Base-by-base conservation (phyloP, 1,140 invertebrate species). In the Euwallacea fornicatus region DNA sequence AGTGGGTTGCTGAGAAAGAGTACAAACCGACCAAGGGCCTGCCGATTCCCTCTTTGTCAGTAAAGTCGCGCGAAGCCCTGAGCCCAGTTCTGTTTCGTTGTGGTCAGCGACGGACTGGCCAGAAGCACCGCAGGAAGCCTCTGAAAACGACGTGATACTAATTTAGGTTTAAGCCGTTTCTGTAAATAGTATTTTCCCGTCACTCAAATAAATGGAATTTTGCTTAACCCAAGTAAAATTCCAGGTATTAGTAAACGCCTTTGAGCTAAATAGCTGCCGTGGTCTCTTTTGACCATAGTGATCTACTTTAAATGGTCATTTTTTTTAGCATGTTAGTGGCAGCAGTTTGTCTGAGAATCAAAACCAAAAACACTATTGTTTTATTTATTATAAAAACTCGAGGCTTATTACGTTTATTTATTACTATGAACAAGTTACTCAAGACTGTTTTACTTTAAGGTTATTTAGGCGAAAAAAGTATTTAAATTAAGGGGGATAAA, bases 1-100 rank as follows among this genome's bases (percentile, higher is more conserved):
- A 88, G 77, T 89, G 88, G 88, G 81, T 89, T 13, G 74, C 82
- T 7, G 85, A 87, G 77, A 84, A 84, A 42, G 85, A 89, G 76
- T 85, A 84, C 76, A 82, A 81, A 75, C 76, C 73, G n/a, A 83
- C 77, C 42, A 86, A 85, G 72, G 77, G 82, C 66, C 83, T 88
- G n/a, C 79, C 80, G 53, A 84, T 88, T 68, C 81, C 85, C 4
- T 79, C 81, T 15, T 80, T 85, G 15, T 81, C 84, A 42, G 69
- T 82, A 7, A 77, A 76, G 6, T 78, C 82, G 0, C 80, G 82
- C 16, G 78, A 83, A 41, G 82, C 81, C 54, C 77, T 87, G 7
- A 79, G 75, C 33, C 78, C 80, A 11, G 64, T 74, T 11, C 69
- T 82, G 55, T 80, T 81, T 58, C 75, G 73, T 2, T 42, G 16